phyloP scores from a whole-genome alignment of 2,888 invertebrate genomes.

The Chydorus sphaericus region DNA sequence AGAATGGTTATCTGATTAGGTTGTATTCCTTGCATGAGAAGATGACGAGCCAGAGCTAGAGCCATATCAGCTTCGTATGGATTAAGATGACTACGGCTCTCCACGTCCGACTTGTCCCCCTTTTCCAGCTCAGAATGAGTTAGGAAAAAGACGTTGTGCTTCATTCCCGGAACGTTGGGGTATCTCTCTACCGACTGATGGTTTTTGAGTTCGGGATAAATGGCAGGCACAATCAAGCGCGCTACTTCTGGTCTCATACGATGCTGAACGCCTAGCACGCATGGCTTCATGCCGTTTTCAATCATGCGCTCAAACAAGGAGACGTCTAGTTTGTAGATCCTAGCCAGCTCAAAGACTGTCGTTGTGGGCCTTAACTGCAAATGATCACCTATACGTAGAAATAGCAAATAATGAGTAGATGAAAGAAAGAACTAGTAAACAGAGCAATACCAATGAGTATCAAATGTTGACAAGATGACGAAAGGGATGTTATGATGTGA shows the following conservation, averaged over 20 bases:
- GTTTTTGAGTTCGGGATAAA: constrained; percentile 48
- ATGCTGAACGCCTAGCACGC: constrained; percentile 49
- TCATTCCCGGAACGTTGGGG: constrained; percentile 42
- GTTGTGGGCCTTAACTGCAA: constrained; percentile 61
- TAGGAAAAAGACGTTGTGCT: constrained; percentile 49
- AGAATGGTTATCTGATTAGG: constrained; percentile 67
- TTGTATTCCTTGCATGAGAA: constrained; percentile 45
- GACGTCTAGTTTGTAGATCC: constrained; percentile 49
- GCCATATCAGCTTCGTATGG: constrained; percentile 47
- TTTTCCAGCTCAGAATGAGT: constrained; percentile 42
- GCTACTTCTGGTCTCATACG: constrained; percentile 57
- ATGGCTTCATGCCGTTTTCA: constrained; percentile 43
- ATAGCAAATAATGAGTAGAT: too few relatives aligned
- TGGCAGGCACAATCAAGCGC: constrained; percentile 40
- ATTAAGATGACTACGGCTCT: constrained; percentile 46
- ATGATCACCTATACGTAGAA: constrained; percentile 50
- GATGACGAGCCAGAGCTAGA: constrained; percentile 42
- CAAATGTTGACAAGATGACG: constrained; percentile 55
- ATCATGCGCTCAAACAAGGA: constrained; percentile 73
- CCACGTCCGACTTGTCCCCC: constrained; percentile 26
- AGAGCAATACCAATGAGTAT: constrained; percentile 55
- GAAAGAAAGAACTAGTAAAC: background rate
- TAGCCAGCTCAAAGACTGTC: constrained; percentile 49
- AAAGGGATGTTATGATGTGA: constrained; percentile 64
- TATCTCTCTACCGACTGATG: constrained; percentile 41